Evolutionary conservation across 2,113 vertebrate species (phyloP), one percentile per base, ranked within the genome.

Genomic region (Vicugna pacos): DNA sequence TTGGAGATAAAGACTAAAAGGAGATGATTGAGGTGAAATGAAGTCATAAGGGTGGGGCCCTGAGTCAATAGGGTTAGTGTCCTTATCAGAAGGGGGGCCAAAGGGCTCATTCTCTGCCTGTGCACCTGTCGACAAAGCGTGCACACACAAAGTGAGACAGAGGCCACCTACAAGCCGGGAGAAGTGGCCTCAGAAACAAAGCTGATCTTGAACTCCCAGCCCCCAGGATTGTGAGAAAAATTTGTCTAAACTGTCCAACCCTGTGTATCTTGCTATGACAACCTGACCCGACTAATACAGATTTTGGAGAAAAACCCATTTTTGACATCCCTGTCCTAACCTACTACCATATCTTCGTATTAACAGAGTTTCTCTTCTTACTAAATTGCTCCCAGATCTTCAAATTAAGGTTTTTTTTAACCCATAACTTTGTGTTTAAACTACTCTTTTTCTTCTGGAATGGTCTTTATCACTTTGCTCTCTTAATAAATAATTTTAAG

Each of bases 321-420:
- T 42, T 42, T 42, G 26, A 69, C 11, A 28, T 20, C 38, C 22
- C 19, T 26, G 5, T 4, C 2, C 3, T 26, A 15, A 54, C 4
- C 32, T 38, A 8, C 10, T 1, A 12, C 0, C 24, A 0, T 0
- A 30, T 11, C 4, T 6, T 5, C 14, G 0, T 16, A 32, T 16
- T 48, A 12, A 46, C 10, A 48, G 0, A 46, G 3, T 28, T 4
- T n/a, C 58, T 81, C 24, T 8, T 5, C 17, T 4, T 4, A 3
- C 1, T 46, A 48, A 58, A 16, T 65, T 30, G 4, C 38, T 64
- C 14, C 28, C 26, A 73, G 3, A 56, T 83, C 12, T 83, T 77
- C 20, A 26, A 32, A 28, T 50, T 38, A 48, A 24, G 14, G 42
- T 26, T 65, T 48, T 60, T 35, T 56, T 48, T 79, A 14, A 20